Conservation (phyloP, 2,797 vertebrate species). For the Anguilla marmorata region DNA sequence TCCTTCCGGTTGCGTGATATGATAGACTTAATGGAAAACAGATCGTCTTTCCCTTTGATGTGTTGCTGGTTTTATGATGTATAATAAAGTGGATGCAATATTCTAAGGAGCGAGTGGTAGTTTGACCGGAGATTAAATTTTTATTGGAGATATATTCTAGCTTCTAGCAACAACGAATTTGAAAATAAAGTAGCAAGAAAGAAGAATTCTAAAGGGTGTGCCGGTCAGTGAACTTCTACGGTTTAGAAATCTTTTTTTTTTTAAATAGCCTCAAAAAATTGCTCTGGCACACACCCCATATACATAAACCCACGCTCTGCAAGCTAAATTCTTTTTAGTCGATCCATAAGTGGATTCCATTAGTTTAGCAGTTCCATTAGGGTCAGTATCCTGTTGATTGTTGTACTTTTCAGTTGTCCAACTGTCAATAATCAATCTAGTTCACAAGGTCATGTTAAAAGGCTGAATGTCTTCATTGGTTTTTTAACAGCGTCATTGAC, state of each 20-base stretch:
- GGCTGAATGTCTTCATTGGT: neutral
- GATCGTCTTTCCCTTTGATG: neutral
- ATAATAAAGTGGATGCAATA: neutral
- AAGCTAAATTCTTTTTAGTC: neutral
- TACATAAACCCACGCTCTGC: neutral
- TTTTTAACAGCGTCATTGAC: neutral
- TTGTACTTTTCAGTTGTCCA: neutral
- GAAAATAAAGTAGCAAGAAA: neutral
- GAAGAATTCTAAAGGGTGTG: neutral
- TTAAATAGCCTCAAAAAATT: neutral
- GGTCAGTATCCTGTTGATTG: slow-evolving; percentile 15
- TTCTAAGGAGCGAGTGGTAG: neutral
- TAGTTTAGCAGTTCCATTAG: neutral
- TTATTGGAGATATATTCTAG: neutral
- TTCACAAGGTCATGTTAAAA: neutral
- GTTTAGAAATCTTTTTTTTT: neutral
- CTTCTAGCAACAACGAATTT: neutral
- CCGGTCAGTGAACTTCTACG: neutral
- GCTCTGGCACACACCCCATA: neutral
- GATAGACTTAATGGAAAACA: neutral
- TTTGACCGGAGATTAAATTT: neutral
- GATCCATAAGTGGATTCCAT: neutral
- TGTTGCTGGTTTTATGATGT: neutral
- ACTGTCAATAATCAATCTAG: neutral
- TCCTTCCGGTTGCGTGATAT: neutral